Percentiles rank a stretch among this genome's conserved stretches.
Evolutionary conservation across 2,113 vertebrate species (phyloP).

Genomic region (Microtus pennsylvanicus): DNA sequence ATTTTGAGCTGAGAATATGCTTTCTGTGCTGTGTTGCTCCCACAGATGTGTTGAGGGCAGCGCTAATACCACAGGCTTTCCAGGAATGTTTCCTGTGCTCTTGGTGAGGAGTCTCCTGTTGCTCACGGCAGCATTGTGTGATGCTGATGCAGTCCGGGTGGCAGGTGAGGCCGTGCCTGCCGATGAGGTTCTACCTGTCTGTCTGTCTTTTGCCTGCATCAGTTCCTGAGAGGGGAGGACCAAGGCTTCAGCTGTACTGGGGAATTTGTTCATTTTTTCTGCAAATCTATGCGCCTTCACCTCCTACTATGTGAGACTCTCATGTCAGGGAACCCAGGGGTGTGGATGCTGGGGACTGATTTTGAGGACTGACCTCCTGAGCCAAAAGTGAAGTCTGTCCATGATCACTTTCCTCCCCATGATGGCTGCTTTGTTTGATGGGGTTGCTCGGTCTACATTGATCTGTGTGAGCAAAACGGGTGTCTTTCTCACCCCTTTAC

Average conservation of each 20-base stretch:
- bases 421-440: background rate
- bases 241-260: background rate
- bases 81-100: background rate
- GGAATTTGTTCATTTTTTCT: background rate
- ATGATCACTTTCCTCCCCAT: background rate
- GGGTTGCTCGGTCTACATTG: no score
- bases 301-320: background rate
- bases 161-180: background rate
- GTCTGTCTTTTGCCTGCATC: background rate
- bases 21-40: background rate
- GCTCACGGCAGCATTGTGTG: background rate
- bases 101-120: background rate
- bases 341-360: background rate
- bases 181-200: background rate
- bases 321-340: background rate
- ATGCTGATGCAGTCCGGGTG: no score
- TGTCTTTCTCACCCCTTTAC: background rate
- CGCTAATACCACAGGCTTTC: no score
- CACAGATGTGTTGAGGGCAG: background rate
- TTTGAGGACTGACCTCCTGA: background rate
- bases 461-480: background rate
- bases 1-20: background rate
- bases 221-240: background rate
- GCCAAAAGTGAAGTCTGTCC: no score
- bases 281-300: background rate